Percentiles rank a stretch among this genome's conserved stretches.
Conservation (phyloP, 1,140 invertebrate genomes). For the Ruditapes philippinarum region DNA sequence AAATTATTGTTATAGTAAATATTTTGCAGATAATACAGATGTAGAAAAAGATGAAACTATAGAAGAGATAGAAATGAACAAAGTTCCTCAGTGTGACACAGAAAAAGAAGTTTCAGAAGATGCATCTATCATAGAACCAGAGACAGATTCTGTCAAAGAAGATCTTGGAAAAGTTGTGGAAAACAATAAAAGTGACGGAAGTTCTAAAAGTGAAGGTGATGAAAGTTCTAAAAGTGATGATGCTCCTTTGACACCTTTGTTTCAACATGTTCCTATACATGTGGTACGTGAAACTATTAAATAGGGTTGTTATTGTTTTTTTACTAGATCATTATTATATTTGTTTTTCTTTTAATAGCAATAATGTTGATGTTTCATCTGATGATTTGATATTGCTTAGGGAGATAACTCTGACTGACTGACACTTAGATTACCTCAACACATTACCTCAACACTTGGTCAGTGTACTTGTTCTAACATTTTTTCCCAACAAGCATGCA, state of each 20-base stretch:
- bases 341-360: too few species aligned
- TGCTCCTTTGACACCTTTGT: background rate
- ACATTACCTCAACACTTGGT: too few species aligned
- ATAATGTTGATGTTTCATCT: too few species aligned
- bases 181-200: background rate
- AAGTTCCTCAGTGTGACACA: background rate
- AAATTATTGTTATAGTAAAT: too few species aligned
- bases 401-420: too few species aligned
- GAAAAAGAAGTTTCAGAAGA: background rate
- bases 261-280: slow-evolving; percentile 10
- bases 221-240: background rate
- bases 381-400: too few species aligned
- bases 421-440: too few species aligned
- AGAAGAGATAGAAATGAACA: background rate
- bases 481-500: too few species aligned
- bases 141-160: background rate
- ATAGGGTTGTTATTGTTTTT: too few species aligned
- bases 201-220: background rate
- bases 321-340: too few species aligned
- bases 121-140: background rate
- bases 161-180: background rate
- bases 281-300: too few species aligned
- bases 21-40: background rate
- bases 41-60: background rate
- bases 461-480: too few species aligned